A percentile compares a stretch with the other conserved stretches of the same genome.
These are phyloP conservation scores for Panthera leo DNA, from an alignment of 2,113 vertebrate genomes.

Conservation along the genomic window DNA sequence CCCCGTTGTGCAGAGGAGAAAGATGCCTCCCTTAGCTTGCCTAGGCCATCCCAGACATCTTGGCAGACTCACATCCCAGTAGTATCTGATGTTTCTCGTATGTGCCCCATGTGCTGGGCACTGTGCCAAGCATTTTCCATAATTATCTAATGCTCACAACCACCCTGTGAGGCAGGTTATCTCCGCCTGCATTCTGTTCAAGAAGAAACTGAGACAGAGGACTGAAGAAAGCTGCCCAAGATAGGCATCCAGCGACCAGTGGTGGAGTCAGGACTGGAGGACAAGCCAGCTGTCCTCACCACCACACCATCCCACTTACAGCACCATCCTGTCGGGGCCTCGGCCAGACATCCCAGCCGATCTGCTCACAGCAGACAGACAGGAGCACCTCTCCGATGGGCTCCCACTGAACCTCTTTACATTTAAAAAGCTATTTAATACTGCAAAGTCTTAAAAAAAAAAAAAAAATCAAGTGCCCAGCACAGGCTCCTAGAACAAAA, in stretches of 20 bases:
- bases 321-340: not conserved
- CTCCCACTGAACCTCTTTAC: not conserved
- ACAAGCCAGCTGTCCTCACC: too few species aligned
- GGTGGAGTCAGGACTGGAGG: not conserved
- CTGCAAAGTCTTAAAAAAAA: not conserved
- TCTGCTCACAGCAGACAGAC: not conserved
- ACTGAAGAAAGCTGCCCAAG: not conserved
- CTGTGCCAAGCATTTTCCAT: not conserved
- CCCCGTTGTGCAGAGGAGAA: not conserved
- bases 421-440: conserved; percentile 6
- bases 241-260: not conserved
- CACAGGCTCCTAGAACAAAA: not conserved
- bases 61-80: not conserved
- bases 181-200: not conserved
- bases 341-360: not conserved
- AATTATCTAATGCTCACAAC: not conserved
- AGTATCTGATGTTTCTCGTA: not conserved
- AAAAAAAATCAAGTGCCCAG: not conserved
- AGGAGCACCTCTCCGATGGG: not conserved
- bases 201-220: not conserved
- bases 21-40: not conserved
- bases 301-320: rapidly evolving
- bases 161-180: not conserved
- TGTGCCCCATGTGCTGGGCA: rapidly evolving
- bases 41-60: not conserved